These are phyloP conservation scores for Lepas anatifera DNA, from an alignment of 2,888 invertebrate species.

Conservation along the genomic window DNA sequence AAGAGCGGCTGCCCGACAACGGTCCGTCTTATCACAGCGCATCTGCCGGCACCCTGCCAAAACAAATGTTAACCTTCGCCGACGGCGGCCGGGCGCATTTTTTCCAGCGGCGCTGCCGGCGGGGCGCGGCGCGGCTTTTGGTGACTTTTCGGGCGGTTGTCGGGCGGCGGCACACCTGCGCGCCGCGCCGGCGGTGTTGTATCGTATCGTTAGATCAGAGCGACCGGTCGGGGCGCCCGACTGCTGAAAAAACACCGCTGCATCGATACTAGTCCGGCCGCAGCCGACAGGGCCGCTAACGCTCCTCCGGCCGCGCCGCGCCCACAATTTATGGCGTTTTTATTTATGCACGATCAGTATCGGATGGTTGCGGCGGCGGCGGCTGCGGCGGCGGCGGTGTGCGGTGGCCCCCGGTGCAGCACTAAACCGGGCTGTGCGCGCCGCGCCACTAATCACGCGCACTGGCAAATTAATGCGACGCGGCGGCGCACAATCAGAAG, in stretches of 20 bases:
- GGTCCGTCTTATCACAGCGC: not conserved
- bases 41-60: not conserved
- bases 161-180: not conserved
- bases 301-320: not conserved
- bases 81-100: not conserved
- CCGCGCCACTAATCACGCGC: not conserved
- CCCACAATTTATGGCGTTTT: conserved; percentile 1
- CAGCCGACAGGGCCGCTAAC: no score
- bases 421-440: not conserved
- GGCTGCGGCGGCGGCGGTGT: not conserved
- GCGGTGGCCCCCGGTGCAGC: not conserved
- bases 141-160: not conserved
- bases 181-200: not conserved
- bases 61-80: conserved; percentile 3
- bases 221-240: not conserved
- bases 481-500: no score
- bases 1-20: not conserved
- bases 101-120: not conserved
- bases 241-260: not conserved
- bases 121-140: conserved; percentile 1
- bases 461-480: not conserved
- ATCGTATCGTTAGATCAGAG: not conserved
- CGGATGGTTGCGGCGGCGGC: not conserved
- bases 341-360: conserved; percentile 6
- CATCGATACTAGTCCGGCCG: not conserved